phyloP scores from a whole-genome alignment of 2,888 invertebrate genomes.

The Polymixis lichenea region DNA sequence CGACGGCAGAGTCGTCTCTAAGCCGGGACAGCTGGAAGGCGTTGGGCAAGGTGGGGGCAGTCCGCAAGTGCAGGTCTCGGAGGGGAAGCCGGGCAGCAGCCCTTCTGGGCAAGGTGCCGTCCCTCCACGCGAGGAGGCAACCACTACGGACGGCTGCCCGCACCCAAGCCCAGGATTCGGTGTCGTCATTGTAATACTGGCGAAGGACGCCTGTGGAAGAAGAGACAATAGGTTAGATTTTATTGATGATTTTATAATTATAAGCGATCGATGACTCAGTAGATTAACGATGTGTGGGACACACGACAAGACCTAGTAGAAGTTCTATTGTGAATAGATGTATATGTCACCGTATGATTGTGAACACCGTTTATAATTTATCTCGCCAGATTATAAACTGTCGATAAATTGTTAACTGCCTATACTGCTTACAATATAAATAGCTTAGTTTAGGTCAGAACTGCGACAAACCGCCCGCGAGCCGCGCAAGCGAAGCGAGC shows the following conservation, averaged over 20 bases:
- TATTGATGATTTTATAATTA: not conserved
- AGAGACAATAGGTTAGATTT: slow-evolving; percentile 29
- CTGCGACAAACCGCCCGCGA: no score
- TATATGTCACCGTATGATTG: no score
- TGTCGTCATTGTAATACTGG: slow-evolving; percentile 86
- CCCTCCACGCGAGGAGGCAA: slow-evolving; percentile 87
- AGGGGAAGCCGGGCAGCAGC: slow-evolving; percentile 84
- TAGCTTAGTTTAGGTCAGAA: no score
- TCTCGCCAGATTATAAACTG: no score
- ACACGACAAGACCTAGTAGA: not conserved
- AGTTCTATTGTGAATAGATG: not conserved
- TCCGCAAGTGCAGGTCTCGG: slow-evolving; percentile 83
- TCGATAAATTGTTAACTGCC: no score
- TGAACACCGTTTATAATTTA: no score
- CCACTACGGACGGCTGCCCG: slow-evolving; percentile 86
- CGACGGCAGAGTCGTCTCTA: slow-evolving; percentile 86
- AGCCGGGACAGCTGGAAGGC: slow-evolving; percentile 88
- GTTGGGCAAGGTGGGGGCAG: slow-evolving; percentile 82
- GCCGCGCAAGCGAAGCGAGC: no score
- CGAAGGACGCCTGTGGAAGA: slow-evolving; percentile 83
- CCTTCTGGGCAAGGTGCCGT: slow-evolving; percentile 86
- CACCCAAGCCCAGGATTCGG: slow-evolving; percentile 85
- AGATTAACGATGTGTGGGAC: not conserved
- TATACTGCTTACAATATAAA: no score
- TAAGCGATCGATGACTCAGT: not conserved